Conservation (phyloP, 2,888 invertebrate species). For the Antitype chi region DNA sequence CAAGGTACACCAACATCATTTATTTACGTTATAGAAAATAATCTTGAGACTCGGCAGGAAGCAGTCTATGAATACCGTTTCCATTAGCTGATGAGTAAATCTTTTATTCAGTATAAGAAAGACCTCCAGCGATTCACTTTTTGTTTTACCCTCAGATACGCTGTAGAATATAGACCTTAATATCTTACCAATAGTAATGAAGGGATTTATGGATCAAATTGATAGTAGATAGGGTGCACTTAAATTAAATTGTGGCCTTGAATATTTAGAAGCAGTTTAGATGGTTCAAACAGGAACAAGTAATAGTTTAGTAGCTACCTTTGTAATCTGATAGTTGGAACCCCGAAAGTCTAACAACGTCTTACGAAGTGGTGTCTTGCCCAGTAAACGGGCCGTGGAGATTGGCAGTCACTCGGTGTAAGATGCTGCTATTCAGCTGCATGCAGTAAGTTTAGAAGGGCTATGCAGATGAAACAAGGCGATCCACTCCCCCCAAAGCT, state of each 20-base stretch:
- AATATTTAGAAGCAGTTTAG: neutral
- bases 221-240: neutral
- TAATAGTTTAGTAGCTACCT: neutral
- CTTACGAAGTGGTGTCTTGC: neutral
- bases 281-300: neutral
- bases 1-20: neutral
- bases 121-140: neutral
- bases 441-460: neutral
- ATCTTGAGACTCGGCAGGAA: neutral
- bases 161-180: neutral
- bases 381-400: neutral
- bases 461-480: too few relatives aligned
- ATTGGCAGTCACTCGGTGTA: neutral
- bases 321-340: neutral
- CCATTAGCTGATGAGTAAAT: conserved; percentile 46
- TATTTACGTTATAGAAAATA: neutral
- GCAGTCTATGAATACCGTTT: conserved; percentile 30
- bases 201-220: neutral
- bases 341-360: neutral
- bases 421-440: neutral
- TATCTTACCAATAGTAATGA: neutral
- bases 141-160: neutral
- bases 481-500: too few relatives aligned
- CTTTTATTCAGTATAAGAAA: conserved; percentile 43
- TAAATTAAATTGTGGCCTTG: neutral